A percentile compares a stretch with the other conserved stretches of the same genome.
These are phyloP conservation scores for Zaprionus africanus DNA, from an alignment of 1,140 invertebrate genomes.

Conservation along the genomic window DNA sequence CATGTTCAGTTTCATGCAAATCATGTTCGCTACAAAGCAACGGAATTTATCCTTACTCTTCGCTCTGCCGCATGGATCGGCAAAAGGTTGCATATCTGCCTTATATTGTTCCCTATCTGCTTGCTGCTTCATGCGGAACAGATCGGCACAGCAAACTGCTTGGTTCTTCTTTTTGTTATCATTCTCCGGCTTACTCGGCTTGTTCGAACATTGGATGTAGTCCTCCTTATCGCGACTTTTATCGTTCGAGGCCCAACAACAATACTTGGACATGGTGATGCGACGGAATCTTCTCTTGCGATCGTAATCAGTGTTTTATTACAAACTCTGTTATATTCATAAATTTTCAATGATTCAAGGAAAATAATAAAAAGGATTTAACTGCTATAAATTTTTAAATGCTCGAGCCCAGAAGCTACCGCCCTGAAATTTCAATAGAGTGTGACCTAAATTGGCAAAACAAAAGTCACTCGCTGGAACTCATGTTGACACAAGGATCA, in stretches of 20 bases:
- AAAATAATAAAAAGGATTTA: slow-evolving; percentile 53
- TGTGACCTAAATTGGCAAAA: slow-evolving; percentile 29
- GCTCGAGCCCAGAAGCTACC: slow-evolving; percentile 55
- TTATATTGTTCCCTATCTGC: slow-evolving; percentile 4
- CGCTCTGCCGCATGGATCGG: neutral
- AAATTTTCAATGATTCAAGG: slow-evolving; percentile 45
- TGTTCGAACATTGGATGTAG: slow-evolving; percentile 55
- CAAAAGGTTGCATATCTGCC: neutral
- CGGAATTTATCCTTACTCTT: slow-evolving; percentile 13
- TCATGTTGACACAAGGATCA: neutral
- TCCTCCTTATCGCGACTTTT: slow-evolving; percentile 32
- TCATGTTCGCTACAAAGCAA: slow-evolving; percentile 52
- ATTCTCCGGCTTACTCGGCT: neutral
- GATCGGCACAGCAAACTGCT: slow-evolving; percentile 42
- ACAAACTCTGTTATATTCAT: neutral
- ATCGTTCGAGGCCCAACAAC: slow-evolving; percentile 43
- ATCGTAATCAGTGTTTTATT: neutral
- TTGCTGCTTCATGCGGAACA: slow-evolving; percentile 32
- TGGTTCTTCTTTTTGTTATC: slow-evolving; percentile 14
- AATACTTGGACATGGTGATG: slow-evolving; percentile 15
- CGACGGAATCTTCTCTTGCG: neutral
- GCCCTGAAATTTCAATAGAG: slow-evolving; percentile 69
- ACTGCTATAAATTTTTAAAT: slow-evolving; percentile 52
- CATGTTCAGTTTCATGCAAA: slow-evolving; percentile 58
- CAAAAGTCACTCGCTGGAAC: neutral